Evolutionary conservation across 2,888 invertebrate species (phyloP).

Genomic region (Danaus chrysippus): DNA sequence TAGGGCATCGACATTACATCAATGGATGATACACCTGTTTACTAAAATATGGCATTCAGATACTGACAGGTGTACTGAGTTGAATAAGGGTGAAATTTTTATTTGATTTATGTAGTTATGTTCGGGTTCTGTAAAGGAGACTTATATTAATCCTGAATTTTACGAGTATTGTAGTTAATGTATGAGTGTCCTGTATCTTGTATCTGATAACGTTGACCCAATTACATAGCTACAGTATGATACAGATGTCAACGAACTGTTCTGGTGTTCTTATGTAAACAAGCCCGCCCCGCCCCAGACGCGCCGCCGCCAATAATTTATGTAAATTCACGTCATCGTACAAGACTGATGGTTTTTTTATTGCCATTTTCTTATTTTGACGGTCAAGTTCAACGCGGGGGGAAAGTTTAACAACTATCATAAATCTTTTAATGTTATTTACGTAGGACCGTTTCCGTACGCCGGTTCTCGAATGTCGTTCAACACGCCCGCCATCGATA

Average conservation of each 20-base stretch:
- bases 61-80: slow-evolving; percentile 66
- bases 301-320: slow-evolving; percentile 73
- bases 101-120: slow-evolving; percentile 31
- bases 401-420: slow-evolving; percentile 61
- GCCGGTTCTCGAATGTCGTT: background rate
- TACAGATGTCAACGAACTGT: slow-evolving; percentile 73
- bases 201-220: slow-evolving; percentile 69
- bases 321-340: slow-evolving; percentile 76
- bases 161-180: no score
- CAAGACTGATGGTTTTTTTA: slow-evolving; percentile 72
- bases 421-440: slow-evolving; percentile 38
- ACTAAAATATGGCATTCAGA: slow-evolving; percentile 50
- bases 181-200: slow-evolving; percentile 51
- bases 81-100: slow-evolving; percentile 57
- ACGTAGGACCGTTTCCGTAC: slow-evolving; percentile 14
- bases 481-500: no score
- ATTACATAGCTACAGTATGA: slow-evolving; percentile 74
- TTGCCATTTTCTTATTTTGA: slow-evolving; percentile 67
- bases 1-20: slow-evolving; percentile 71
- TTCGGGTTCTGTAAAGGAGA: no score
- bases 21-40: slow-evolving; percentile 66
- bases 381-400: slow-evolving; percentile 71
- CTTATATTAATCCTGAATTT: no score
- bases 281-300: slow-evolving; percentile 64
- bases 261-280: slow-evolving; percentile 66